Evolutionary conservation across 2,797 vertebrate species (phyloP).

Genomic region (Saguinus oedipus): DNA sequence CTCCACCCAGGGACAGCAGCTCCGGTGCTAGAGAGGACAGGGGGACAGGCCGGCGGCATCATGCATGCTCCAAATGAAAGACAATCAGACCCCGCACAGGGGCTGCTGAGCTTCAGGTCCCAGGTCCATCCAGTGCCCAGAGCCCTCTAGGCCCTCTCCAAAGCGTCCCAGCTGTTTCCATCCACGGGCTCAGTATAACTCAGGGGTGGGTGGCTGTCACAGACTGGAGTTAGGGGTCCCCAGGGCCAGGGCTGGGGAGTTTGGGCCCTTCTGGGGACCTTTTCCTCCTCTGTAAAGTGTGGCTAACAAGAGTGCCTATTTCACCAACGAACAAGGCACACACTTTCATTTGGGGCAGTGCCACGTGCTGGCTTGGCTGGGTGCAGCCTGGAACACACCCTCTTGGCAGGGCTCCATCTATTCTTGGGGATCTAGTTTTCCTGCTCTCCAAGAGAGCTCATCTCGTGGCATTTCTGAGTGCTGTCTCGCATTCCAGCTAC

Average conservation of each 20-base stretch:
- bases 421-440: background rate
- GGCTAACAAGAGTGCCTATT: background rate
- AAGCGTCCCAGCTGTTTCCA: rapidly evolving
- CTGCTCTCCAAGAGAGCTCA: background rate
- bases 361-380: background rate
- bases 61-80: rapidly evolving
- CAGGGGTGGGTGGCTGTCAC: background rate
- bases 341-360: background rate
- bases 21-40: background rate
- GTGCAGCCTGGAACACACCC: background rate
- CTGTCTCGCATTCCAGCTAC: background rate
- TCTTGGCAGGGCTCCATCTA: background rate
- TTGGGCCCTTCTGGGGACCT: background rate
- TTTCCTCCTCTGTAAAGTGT: background rate
- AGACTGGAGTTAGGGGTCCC: background rate
- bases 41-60: rapidly evolving
- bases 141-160: background rate
- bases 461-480: background rate
- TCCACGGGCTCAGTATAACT: background rate
- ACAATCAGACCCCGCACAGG: background rate
- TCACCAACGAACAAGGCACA: background rate
- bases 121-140: rapidly evolving
- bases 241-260: background rate
- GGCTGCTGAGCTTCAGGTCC: background rate
- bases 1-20: too few relatives aligned